Base-by-base conservation (phyloP, 2,888 invertebrate species). In the Nasonia oneida region DNA sequence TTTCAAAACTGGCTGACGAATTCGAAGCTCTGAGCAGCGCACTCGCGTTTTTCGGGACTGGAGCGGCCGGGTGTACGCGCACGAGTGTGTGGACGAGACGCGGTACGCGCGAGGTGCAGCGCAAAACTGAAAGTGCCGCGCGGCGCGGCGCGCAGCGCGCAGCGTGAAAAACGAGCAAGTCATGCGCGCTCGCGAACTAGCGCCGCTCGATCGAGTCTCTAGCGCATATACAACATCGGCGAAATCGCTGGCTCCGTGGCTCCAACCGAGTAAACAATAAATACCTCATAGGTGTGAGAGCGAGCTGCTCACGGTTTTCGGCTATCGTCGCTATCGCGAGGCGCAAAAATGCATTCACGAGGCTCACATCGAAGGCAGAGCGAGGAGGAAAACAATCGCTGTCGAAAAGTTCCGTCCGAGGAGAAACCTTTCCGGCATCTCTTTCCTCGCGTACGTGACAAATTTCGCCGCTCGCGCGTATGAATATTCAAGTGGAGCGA, bases 51-150 rank as follows among this genome's bases (percentile, higher is more conserved):
- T 18, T 23, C 57, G 2, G n/a, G 57, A 18, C n/a, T 18, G 23
- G 6, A 73, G 12, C 12, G 23, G 15, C 8, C 1, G 57, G 42
- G 81, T 50, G 10, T 6, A 3, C 15, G 33, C 33, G 15, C 3
- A 18, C 15, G 57, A 4, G 3, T 57, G 29, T 18, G 15, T 15
- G 29, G 3, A 15, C 5, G 75, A 15, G 77, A 84, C 81, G 77
- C 78, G 76, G 39, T 29, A 53, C 33, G 76, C 79, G 37, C 87
- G 53, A 83, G 47, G 71, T 81, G n/a, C 47, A 71, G 42, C 84
- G 87, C 81, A 70, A 81, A 71, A 87, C 86, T 86, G 84, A 80
- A 74, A 57, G 71, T 75, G 1, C 29, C 39, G 37, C 61, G 23
- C 3, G 57, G 2, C 0, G 29, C 23, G 4, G 18, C 14, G 33